Conservation (phyloP, 2,113 vertebrate genomes). For the Bubo blakistoni region DNA sequence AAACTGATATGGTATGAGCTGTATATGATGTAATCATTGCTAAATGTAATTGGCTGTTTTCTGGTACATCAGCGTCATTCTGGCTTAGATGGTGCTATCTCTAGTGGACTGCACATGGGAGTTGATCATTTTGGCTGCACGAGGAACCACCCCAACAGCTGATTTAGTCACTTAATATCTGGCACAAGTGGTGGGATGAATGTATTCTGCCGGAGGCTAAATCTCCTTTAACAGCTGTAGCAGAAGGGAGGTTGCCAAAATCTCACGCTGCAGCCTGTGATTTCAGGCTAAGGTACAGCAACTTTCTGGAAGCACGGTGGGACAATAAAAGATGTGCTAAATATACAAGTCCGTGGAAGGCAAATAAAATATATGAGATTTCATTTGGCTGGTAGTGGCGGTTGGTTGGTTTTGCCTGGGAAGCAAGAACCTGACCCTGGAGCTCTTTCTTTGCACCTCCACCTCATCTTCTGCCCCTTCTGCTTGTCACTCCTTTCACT, state of each 20-base stretch:
- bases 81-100: neutral
- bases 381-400: neutral
- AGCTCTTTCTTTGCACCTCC: neutral
- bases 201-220: neutral
- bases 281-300: neutral
- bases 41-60: neutral
- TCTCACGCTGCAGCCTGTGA: neutral
- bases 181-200: neutral
- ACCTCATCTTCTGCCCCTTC: neutral
- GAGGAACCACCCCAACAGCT: neutral
- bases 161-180: neutral
- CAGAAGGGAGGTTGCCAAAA: conserved; percentile 14
- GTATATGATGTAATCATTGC: neutral
- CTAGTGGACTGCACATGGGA: neutral
- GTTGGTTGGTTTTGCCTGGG: neutral
- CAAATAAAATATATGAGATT: conserved; percentile 22
- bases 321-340: conserved; percentile 51
- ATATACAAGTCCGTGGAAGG: conserved; percentile 13
- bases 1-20: neutral
- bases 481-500: neutral
- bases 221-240: conserved; percentile 31
- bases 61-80: neutral
- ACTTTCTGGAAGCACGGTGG: neutral
- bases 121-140: neutral
- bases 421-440: neutral